Conservation (phyloP, 2,113 vertebrate species). For the Nothobranchius furzeri region DNA sequence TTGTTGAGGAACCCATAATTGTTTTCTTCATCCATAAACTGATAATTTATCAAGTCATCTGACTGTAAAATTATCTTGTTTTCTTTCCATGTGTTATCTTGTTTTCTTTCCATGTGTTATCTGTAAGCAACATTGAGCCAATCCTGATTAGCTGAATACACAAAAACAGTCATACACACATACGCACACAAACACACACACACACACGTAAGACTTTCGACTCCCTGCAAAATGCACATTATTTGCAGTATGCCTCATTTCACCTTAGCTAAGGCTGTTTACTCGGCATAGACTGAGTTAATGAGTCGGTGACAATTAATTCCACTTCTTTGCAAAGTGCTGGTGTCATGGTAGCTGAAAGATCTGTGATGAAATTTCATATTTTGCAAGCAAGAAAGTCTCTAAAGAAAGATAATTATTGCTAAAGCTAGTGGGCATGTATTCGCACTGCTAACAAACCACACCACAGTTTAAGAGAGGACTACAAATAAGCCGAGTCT, state of each 20-base stretch:
- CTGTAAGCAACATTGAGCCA: constrained; percentile 32
- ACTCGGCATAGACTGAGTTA: constrained; percentile 54
- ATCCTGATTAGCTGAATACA: background rate
- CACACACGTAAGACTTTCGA: constrained; percentile 18
- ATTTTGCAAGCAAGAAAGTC: constrained; percentile 5
- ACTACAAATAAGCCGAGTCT: constrained; percentile 6
- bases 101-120: constrained; percentile 30
- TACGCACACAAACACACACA: constrained; percentile 12
- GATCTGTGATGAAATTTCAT: constrained; percentile 27
- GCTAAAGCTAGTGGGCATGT: background rate
- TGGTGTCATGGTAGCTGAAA: constrained; percentile 21
- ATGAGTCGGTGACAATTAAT: constrained; percentile 64
- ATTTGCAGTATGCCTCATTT: constrained; percentile 60
- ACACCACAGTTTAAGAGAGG: constrained; percentile 8
- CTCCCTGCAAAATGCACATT: constrained; percentile 45
- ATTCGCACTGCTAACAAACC: constrained; percentile 5
- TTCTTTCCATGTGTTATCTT: constrained; percentile 30
- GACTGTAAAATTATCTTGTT: constrained; percentile 19
- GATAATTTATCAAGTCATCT: constrained; percentile 6
- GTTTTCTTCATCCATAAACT: too few relatives aligned
- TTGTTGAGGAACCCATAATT: too few relatives aligned
- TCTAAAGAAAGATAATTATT: background rate
- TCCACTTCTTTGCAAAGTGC: constrained; percentile 53
- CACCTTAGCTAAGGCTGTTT: constrained; percentile 59
- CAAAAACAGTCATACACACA: constrained; percentile 1